A percentile compares a stretch with the other conserved stretches of the same genome.
Evolutionary conservation across 2,797 vertebrate species (phyloP).

Genomic region (Amblyraja radiata): DNA sequence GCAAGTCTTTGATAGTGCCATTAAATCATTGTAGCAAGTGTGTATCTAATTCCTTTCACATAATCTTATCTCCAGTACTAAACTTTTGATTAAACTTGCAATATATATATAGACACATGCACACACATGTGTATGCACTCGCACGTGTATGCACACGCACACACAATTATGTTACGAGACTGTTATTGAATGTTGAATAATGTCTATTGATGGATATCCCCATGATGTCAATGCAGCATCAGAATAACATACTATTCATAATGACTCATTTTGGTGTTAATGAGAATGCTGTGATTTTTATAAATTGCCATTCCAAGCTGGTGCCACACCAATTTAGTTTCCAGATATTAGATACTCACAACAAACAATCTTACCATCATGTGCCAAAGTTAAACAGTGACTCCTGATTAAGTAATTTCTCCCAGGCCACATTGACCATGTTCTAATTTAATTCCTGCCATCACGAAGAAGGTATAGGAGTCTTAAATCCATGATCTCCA

Average conservation of each 20-base stretch:
- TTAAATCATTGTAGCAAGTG: background rate
- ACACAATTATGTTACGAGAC: background rate
- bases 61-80: too few relatives aligned
- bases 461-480: too few relatives aligned
- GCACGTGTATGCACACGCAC: background rate
- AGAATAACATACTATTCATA: background rate
- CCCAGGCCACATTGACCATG: too few relatives aligned
- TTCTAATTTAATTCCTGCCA: too few relatives aligned
- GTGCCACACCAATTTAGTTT: background rate
- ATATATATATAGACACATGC: background rate
- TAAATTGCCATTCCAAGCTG: background rate
- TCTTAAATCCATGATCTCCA: too few relatives aligned
- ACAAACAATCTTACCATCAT: background rate
- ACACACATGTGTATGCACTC: too few relatives aligned
- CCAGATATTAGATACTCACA: too few relatives aligned
- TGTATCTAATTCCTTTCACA: background rate
- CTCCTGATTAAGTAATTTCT: background rate
- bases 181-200: background rate
- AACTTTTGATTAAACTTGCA: background rate
- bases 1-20: too few relatives aligned
- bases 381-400: background rate
- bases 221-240: background rate
- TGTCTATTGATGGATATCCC: background rate
- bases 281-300: background rate
- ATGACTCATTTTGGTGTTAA: background rate